Conservation (phyloP, 2,888 invertebrate species). For the Andrena bicolor region DNA sequence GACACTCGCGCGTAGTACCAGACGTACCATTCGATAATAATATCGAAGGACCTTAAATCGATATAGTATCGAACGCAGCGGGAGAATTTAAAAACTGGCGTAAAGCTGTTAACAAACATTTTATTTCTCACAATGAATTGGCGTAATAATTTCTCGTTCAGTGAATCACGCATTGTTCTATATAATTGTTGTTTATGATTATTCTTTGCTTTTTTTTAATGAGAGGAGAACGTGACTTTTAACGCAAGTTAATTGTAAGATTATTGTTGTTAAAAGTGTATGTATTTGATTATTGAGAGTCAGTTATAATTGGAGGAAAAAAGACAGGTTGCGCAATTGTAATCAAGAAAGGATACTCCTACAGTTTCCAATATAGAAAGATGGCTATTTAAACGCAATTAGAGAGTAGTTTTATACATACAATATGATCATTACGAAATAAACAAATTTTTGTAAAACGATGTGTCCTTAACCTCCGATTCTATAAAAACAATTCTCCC, state of each 20-base stretch:
- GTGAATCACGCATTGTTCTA: constrained; percentile 7
- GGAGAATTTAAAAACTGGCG: constrained; percentile 37
- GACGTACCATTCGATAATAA: constrained; percentile 52
- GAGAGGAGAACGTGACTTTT: background rate
- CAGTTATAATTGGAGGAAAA: constrained; percentile 42
- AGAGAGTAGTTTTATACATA: constrained; percentile 82
- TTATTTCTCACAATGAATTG: constrained; percentile 42
- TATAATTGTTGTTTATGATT: constrained; percentile 3
- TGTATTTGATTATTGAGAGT: constrained; percentile 46
- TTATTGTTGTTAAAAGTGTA: constrained; percentile 27
- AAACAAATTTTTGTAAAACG: constrained; percentile 80
- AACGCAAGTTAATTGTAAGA: background rate
- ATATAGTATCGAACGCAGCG: constrained; percentile 50
- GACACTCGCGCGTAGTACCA: no score
- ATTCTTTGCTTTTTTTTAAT: constrained; percentile 3
- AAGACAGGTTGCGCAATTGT: constrained; percentile 51
- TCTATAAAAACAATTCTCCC: background rate
- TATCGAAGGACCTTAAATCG: constrained; percentile 73
- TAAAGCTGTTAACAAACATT: constrained; percentile 24
- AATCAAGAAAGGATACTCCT: constrained; percentile 64
- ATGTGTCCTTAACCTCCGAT: background rate
- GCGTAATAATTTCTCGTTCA: constrained; percentile 28
- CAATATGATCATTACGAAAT: constrained; percentile 79
- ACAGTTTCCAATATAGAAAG: constrained; percentile 72
- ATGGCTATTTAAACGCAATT: constrained; percentile 74